Percentiles rank a stretch among this genome's conserved stretches.
These are phyloP conservation scores for Caenorhabditis becei DNA, from an alignment of 2,888 invertebrate genomes.

Conservation along the genomic window DNA sequence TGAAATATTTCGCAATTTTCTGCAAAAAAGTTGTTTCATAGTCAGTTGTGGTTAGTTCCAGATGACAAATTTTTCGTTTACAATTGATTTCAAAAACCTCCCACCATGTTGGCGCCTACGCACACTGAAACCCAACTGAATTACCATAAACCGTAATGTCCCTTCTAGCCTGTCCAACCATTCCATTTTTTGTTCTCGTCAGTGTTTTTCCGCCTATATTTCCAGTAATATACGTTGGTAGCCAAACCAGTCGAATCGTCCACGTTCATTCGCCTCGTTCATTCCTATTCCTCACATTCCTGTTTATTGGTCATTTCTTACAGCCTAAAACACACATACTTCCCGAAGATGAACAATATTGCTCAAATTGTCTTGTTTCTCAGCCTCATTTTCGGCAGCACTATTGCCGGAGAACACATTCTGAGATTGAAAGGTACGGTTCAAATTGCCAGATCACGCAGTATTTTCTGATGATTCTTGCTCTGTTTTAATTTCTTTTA, in stretches of 20 bases:
- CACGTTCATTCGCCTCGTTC: constrained; percentile 7
- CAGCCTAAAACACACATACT: not conserved
- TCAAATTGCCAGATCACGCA: no score
- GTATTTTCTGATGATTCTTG: no score
- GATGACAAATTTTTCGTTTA: constrained; percentile 15
- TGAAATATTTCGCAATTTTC: constrained; percentile 45
- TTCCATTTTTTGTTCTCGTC: constrained; percentile 12
- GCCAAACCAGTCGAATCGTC: constrained; percentile 43
- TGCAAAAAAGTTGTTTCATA: no score
- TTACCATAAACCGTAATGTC: constrained; percentile 38
- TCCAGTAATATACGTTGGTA: constrained; percentile 18
- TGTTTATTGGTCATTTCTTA: constrained; percentile 27
- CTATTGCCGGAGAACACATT: constrained; percentile 58
- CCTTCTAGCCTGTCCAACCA: not conserved
- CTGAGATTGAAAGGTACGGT: constrained; percentile 54
- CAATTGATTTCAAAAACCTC: constrained; percentile 25
- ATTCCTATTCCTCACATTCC: constrained; percentile 43
- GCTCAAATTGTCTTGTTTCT: constrained; percentile 41
- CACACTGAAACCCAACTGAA: constrained; percentile 20
- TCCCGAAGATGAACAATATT: constrained; percentile 23
- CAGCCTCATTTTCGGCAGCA: constrained; percentile 12
- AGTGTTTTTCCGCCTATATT: constrained; percentile 9
- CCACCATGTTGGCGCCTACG: constrained; percentile 37
- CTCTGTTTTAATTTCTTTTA: not conserved
- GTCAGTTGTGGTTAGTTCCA: no score